Evolutionary conservation across 2,797 vertebrate genomes (phyloP).

Genomic region (Anas flavirostris): DNA sequence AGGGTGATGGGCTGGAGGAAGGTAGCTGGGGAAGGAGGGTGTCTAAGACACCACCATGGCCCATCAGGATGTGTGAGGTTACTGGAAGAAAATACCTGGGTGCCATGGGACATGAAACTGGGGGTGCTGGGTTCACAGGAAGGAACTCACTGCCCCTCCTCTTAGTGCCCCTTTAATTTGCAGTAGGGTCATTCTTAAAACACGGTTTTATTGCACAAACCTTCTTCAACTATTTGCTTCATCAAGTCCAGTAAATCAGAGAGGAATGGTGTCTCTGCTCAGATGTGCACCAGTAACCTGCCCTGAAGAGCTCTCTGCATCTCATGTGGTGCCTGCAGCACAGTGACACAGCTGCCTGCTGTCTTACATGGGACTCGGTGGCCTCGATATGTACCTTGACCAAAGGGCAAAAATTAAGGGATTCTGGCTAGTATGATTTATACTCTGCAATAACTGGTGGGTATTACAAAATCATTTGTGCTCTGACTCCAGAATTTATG

Average conservation of each 20-base stretch:
- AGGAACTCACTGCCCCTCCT: neutral
- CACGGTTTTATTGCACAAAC: neutral
- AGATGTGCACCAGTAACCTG: neutral
- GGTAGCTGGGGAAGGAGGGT: neutral
- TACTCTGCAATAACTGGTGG: neutral
- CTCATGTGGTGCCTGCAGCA: neutral
- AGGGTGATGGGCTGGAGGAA: neutral
- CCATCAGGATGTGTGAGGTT: neutral
- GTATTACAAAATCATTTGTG: neutral
- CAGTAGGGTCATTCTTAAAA: neutral
- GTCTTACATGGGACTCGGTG: neutral
- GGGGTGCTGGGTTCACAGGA: neutral
- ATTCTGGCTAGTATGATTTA: neutral
- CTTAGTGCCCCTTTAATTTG: neutral
- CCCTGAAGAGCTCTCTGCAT: neutral
- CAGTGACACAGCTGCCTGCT: neutral
- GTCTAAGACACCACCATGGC: neutral
- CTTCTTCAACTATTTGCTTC: neutral
- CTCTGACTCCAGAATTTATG: neutral
- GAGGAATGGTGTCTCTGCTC: neutral
- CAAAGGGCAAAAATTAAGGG: neutral
- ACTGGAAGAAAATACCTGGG: neutral
- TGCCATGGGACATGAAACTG: neutral
- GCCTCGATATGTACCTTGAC: neutral
- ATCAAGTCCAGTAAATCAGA: neutral